A percentile compares a stretch with the other conserved stretches of the same genome.
These are phyloP conservation scores for Philopotamus ludificatus DNA, from an alignment of 1,140 invertebrate species.

Conservation along the genomic window DNA sequence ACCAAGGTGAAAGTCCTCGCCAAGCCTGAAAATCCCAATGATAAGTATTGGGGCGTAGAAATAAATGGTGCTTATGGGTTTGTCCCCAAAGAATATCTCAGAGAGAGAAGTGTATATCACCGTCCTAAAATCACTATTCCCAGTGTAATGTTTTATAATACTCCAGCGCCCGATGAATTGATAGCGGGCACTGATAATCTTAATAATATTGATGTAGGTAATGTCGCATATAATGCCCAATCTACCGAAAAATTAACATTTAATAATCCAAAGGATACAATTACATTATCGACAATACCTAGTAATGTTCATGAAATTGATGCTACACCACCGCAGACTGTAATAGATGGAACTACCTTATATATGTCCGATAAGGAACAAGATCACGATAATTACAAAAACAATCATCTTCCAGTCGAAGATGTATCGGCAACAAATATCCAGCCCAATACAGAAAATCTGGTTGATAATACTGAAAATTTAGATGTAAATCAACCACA, in stretches of 20 bases:
- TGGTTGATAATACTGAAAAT: not conserved
- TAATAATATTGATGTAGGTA: no score
- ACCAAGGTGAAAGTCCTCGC: conserved; percentile 66
- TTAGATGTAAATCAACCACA: not conserved
- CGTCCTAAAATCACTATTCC: conserved; percentile 44
- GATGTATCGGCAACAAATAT: no score
- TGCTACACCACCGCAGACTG: not conserved
- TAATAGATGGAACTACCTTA: conserved; percentile 9
- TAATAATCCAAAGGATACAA: not conserved
- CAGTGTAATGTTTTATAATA: no score
- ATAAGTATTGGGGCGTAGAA: conserved; percentile 70
- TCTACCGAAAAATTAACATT: conserved; percentile 1
- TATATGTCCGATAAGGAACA: no score
- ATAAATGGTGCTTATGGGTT: conserved; percentile 71
- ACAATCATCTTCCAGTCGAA: no score
- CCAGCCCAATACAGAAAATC: no score
- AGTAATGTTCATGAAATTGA: not conserved
- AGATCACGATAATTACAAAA: no score
- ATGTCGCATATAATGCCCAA: no score
- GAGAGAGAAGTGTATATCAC: conserved; percentile 47
- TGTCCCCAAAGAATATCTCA: conserved; percentile 59
- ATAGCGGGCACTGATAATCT: no score
- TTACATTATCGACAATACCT: not conserved
- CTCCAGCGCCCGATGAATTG: no score
- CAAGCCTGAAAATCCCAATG: conserved; percentile 67